phyloP scores from a whole-genome alignment of 2,888 invertebrate genomes.

The Lepidochitona cinerea region DNA sequence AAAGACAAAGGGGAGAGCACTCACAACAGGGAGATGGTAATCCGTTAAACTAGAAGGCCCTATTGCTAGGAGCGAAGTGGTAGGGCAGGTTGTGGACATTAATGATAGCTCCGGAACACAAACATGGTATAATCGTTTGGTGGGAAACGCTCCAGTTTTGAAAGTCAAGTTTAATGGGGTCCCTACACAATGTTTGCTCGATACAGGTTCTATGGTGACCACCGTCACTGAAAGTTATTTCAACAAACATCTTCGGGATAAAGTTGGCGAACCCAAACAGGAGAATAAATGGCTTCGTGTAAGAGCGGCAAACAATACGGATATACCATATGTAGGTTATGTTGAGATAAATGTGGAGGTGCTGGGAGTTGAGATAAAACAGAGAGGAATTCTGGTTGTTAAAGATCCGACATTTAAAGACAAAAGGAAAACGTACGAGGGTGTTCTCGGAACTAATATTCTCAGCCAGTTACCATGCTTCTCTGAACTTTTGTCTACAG shows the following conservation, averaged over 20 bases:
- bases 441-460: background rate
- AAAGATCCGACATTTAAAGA: background rate
- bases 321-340: slow-evolving; percentile 16
- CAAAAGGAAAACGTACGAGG: background rate
- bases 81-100: background rate
- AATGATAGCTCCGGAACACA: background rate
- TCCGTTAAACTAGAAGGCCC: background rate
- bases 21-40: background rate
- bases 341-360: slow-evolving; percentile 10
- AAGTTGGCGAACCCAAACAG: background rate
- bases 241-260: background rate
- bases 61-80: background rate
- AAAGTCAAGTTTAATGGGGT: background rate
- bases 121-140: background rate
- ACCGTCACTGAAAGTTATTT: background rate
- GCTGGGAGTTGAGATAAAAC: background rate
- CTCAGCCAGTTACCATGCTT: background rate
- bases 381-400: slow-evolving; percentile 3
- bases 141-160: background rate
- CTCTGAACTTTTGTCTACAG: background rate
- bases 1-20: no score
- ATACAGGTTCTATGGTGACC: background rate
- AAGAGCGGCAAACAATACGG: slow-evolving; percentile 7
- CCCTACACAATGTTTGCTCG: background rate
- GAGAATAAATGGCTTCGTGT: background rate